Evolutionary conservation across 2,797 vertebrate species (phyloP).

Genomic region (Chiroxiphia lanceolata): DNA sequence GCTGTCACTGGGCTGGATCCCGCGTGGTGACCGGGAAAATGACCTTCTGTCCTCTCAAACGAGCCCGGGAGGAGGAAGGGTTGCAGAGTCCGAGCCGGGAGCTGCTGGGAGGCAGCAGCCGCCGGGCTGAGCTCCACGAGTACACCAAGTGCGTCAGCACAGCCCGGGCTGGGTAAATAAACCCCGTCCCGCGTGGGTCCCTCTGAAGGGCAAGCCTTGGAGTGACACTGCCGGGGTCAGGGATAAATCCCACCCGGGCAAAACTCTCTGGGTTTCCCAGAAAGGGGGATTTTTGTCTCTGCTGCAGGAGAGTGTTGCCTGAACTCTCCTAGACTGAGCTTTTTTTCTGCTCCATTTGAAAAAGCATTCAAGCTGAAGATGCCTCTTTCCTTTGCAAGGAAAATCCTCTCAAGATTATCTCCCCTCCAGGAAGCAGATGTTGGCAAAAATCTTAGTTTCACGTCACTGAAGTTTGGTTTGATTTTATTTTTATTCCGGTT

Average conservation of each 20-base stretch:
- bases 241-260: rapidly evolving
- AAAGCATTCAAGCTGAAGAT: not conserved
- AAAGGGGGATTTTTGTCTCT: not conserved
- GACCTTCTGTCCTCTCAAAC: not conserved
- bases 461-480: not conserved
- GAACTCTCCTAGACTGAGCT: not conserved
- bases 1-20: not conserved
- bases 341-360: not conserved
- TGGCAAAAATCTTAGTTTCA: not conserved
- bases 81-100: not conserved
- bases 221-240: rapidly evolving
- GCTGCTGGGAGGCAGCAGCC: not conserved
- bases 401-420: not conserved
- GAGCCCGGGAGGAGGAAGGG: not conserved
- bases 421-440: not conserved
- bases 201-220: not conserved
- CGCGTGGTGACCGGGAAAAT: not conserved
- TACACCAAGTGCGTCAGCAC: not conserved
- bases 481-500: not conserved
- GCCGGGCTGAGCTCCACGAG: not conserved
- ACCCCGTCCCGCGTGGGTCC: not conserved
- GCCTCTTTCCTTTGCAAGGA: not conserved
- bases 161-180: not conserved
- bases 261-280: not conserved
- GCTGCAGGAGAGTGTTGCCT: not conserved